A percentile compares a stretch with the other conserved stretches of the same genome.
Evolutionary conservation across 2,888 invertebrate genomes (phyloP).

Genomic region (Drosophila longiperda): DNA sequence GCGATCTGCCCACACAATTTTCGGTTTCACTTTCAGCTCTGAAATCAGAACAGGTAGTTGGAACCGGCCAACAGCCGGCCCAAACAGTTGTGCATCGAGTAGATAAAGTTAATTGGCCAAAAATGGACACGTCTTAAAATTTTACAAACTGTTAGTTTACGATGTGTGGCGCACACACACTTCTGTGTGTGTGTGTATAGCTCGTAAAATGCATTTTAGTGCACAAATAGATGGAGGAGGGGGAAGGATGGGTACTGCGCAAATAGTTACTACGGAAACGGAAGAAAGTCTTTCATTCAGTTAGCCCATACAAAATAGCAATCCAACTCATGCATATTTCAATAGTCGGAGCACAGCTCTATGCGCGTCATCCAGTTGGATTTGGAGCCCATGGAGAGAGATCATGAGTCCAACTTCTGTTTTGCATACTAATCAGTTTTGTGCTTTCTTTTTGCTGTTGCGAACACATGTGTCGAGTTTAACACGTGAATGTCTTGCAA

Average conservation of each 20-base stretch:
- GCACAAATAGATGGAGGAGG: no score
- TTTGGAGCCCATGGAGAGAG: conserved; percentile 9
- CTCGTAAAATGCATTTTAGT: conserved; percentile 37
- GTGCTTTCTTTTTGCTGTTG: conserved; percentile 28
- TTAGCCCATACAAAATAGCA: background rate
- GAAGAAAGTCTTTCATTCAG: conserved; percentile 75
- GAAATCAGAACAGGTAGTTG: conserved; percentile 83
- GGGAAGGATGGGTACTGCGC: background rate
- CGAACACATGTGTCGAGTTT: conserved; percentile 33
- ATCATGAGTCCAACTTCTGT: conserved; percentile 34
- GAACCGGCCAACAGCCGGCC: conserved; percentile 39
- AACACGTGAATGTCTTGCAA: conserved; percentile 68
- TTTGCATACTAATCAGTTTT: conserved; percentile 53
- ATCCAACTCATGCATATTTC: conserved; percentile 70
- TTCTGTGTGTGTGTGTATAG: conserved; percentile 43
- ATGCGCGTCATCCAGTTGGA: conserved; percentile 64
- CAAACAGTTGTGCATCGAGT: conserved; percentile 62
- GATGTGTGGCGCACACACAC: conserved; percentile 74
- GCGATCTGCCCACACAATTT: conserved; percentile 53
- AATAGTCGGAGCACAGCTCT: conserved; percentile 31
- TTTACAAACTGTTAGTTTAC: conserved; percentile 82
- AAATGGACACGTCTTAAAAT: conserved; percentile 35
- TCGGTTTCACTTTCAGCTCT: conserved; percentile 82
- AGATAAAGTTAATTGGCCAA: conserved; percentile 76
- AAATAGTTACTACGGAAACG: conserved; percentile 66